Evolutionary conservation across 2,888 invertebrate genomes (phyloP), one percentile per base, ranked within the genome.

Genomic region (Lithophane ornitopus): DNA sequence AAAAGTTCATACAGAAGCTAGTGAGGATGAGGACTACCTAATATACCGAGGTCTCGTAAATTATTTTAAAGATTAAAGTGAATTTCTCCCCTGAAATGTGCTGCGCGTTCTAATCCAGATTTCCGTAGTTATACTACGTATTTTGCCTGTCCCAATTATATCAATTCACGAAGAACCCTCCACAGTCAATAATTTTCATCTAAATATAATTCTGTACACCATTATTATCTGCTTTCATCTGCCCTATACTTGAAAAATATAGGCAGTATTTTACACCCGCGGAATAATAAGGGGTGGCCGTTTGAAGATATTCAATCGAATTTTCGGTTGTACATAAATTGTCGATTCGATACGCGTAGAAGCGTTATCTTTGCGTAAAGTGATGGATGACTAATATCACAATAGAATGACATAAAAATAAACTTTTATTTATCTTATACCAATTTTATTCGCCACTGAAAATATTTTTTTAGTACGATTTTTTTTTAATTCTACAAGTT

Each of bases 311-410:
- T 66, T 66, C 26, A 49, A 61, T 56, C 26, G 59, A 66, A 78
- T 82, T 69, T 76, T 76, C 16, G 39, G 16, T 2, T 46, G 46
- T 39, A 67, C 22, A 71, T 54, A 80, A 62, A 74, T 70, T 67
- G 52, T 59, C 66, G 54, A 67, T 70, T 70, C 58, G 41, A 44
- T 56, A 41, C 28, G n/a, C 74, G 52, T 68, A 41, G 54, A 56
- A 34, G 46, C 73, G 74, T 34, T 70, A 70, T 58, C 62, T 58
- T 34, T 59, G 34, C 49, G n/a, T 22, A 61, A 44, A 65, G 39
- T 73, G 81, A 81, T 70, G 41, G 59, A 81, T 59, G 46, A 39
- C 52, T 69, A 16, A 28, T 84, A 67, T 61, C 44, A 81, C 81
- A 59, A 74, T 61, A 56, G 62, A 70, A 74, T 80, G 28, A 44